A percentile compares a stretch with the other conserved stretches of the same genome.
phyloP scores from a whole-genome alignment of 1,140 invertebrate species.

The Octopus sinensis region DNA sequence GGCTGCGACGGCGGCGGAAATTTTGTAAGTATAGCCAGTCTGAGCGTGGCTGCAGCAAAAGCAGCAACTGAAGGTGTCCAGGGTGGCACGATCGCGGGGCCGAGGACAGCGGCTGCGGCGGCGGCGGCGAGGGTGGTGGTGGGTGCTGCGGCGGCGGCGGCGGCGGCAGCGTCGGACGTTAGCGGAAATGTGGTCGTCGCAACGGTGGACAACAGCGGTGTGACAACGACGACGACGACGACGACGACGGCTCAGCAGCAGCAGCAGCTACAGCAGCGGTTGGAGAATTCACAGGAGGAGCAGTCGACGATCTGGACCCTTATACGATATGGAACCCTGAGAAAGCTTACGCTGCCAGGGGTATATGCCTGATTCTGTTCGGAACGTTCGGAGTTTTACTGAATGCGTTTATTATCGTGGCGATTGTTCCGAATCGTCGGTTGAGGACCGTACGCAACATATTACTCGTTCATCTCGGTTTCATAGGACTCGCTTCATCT shows the following conservation, averaged over 20 bases:
- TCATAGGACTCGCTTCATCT: constrained; percentile 37
- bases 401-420: constrained; percentile 45
- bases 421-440: constrained; percentile 47
- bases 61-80: neutral
- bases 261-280: neutral
- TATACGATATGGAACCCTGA: constrained; percentile 11
- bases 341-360: constrained; percentile 31
- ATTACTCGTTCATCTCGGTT: constrained; percentile 44
- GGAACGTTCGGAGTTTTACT: constrained; percentile 38
- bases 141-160: too few species aligned
- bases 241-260: too few species aligned
- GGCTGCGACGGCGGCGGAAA: neutral
- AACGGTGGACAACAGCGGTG: too few species aligned
- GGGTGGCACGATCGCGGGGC: neutral
- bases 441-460: constrained; percentile 46
- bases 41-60: neutral
- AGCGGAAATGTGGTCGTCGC: too few species aligned
- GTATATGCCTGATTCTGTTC: constrained; percentile 40
- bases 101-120: too few species aligned
- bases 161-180: too few species aligned
- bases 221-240: too few species aligned
- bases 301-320: neutral
- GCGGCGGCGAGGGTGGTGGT: too few species aligned
- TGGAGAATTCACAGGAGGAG: neutral
- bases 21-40: neutral